Conservation (phyloP, 2,888 invertebrate genomes). For the Drosophila prostipennis region DNA sequence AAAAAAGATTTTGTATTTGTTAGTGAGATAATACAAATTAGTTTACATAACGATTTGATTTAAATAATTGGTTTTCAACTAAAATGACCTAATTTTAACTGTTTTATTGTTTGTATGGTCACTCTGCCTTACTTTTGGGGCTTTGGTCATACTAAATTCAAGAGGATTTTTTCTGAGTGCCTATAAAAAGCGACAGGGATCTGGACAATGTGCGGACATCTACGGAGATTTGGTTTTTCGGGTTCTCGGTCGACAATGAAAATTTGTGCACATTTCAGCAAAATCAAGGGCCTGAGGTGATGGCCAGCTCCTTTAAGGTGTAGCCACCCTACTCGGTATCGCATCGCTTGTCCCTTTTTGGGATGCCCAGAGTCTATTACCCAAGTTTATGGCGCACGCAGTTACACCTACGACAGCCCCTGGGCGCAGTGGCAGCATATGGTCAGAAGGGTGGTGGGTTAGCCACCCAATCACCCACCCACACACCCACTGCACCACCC, state of each 20-base stretch:
- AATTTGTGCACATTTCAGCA: constrained; percentile 81
- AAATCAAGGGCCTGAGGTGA: constrained; percentile 58
- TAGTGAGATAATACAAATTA: no score
- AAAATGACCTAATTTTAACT: no score
- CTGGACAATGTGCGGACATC: constrained; percentile 76
- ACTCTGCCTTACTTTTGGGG: neutral
- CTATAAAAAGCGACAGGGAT: neutral
- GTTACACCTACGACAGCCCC: constrained; percentile 73
- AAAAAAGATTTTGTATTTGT: no score
- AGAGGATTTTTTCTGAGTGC: constrained; percentile 9
- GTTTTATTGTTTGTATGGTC: neutral
- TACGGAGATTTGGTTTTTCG: constrained; percentile 66
- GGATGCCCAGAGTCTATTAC: constrained; percentile 72
- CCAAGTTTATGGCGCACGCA: constrained; percentile 78
- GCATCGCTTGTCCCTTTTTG: constrained; percentile 57
- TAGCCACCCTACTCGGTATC: constrained; percentile 37
- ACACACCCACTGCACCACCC: neutral
- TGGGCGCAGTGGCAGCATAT: constrained; percentile 68
- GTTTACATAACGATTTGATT: no score
- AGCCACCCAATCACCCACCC: neutral
- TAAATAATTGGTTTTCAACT: neutral
- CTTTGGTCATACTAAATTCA: neutral
- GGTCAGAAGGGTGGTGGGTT: constrained; percentile 50
- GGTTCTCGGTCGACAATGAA: constrained; percentile 61
- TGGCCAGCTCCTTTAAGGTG: constrained; percentile 66